phyloP scores from a whole-genome alignment of 1,140 invertebrate genomes.

The Drosophila sechellia region DNA sequence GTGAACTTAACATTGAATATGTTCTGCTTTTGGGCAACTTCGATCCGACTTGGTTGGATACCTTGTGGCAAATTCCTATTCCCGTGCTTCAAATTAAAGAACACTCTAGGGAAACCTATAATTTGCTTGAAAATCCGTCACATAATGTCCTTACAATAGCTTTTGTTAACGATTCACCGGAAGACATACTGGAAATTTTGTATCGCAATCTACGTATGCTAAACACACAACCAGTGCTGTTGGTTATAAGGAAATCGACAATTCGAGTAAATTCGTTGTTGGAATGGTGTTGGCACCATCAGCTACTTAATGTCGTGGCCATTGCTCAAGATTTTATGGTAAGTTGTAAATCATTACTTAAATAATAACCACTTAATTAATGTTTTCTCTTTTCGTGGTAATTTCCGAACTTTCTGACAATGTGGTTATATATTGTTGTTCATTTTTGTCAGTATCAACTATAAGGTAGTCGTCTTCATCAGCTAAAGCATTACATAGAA shows the following conservation, averaged over 20 bases:
- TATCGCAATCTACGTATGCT: slow-evolving; percentile 23
- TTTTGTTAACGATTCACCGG: slow-evolving; percentile 12
- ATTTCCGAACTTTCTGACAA: no score
- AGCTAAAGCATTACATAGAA: slow-evolving; percentile 6
- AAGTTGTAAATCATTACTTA: not conserved
- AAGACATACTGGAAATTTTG: slow-evolving; percentile 27
- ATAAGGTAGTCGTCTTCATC: not conserved
- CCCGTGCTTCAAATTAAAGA: slow-evolving; percentile 45
- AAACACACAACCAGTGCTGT: slow-evolving; percentile 43
- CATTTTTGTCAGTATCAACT: no score
- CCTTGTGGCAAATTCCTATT: slow-evolving; percentile 31
- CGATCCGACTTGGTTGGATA: not conserved
- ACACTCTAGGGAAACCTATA: not conserved
- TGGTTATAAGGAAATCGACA: slow-evolving; percentile 19
- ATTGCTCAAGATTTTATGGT: slow-evolving; percentile 60
- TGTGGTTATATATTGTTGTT: not conserved
- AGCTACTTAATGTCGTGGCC: slow-evolving; percentile 59
- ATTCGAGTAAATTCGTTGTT: slow-evolving; percentile 19
- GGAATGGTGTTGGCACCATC: slow-evolving; percentile 54
- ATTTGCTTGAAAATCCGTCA: slow-evolving; percentile 17
- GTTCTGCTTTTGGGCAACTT: slow-evolving; percentile 20
- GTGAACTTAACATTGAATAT: slow-evolving; percentile 45
- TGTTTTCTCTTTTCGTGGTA: not conserved
- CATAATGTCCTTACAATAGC: slow-evolving; percentile 41
- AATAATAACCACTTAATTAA: not conserved